phyloP scores from a whole-genome alignment of 1,140 invertebrate genomes.

The Drosophila simulans region DNA sequence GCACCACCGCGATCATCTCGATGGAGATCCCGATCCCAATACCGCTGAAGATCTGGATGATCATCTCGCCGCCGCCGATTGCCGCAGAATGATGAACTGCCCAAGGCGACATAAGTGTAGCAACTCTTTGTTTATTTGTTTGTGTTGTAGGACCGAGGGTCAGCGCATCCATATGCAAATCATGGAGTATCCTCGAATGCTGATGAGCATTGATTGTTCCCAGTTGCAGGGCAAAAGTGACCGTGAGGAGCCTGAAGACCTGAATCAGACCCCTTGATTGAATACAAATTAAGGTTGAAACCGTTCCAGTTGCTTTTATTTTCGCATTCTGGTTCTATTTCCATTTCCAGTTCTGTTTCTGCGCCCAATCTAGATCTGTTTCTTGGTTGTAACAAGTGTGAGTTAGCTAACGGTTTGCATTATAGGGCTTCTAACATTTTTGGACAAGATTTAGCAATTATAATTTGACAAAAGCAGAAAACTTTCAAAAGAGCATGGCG shows the following conservation, averaged over 20 bases:
- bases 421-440: conserved; percentile 37
- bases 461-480: conserved; percentile 34
- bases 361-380: not conserved
- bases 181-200: conserved; percentile 40
- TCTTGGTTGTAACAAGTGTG: conserved; percentile 67
- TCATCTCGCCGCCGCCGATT: conserved; percentile 51
- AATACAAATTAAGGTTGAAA: conserved; percentile 76
- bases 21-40: conserved; percentile 11
- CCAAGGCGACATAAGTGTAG: conserved; percentile 71
- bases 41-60: conserved; percentile 29
- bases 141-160: conserved; percentile 68
- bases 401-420: conserved; percentile 51
- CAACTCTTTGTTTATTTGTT: conserved; percentile 64
- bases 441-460: conserved; percentile 75
- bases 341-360: conserved; percentile 45
- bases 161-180: conserved; percentile 71
- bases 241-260: conserved; percentile 22
- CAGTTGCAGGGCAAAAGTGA: conserved; percentile 44
- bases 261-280: conserved; percentile 56
- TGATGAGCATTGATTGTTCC: conserved; percentile 75
- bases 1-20: conserved; percentile 56
- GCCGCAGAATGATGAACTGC: conserved; percentile 62
- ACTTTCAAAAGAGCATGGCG: conserved; percentile 38
- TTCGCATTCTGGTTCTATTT: conserved; percentile 37
- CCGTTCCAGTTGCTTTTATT: conserved; percentile 25